A percentile compares a stretch with the other conserved stretches of the same genome.
Evolutionary conservation across 1,140 invertebrate species (phyloP).

Genomic region (Akabosia matsudoensis): DNA sequence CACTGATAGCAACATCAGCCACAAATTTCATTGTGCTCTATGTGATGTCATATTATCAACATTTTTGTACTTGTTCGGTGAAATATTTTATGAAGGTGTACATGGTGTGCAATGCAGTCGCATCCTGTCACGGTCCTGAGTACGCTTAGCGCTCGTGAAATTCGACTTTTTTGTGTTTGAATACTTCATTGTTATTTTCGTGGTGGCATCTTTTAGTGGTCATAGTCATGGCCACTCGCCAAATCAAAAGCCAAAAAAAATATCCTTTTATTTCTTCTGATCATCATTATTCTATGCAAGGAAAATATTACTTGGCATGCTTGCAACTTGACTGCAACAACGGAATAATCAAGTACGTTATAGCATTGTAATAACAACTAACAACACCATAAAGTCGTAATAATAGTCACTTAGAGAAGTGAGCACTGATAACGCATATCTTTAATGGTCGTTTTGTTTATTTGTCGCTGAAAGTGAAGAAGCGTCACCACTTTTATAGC

Average conservation of each 20-base stretch:
- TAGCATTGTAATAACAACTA: not conserved
- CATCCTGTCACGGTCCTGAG: too few species aligned
- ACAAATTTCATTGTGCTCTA: too few species aligned
- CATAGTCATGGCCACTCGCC: slow-evolving; percentile 5
- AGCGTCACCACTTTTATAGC: not conserved
- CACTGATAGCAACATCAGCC: too few species aligned
- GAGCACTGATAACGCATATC: not conserved
- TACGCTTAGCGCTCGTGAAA: too few species aligned
- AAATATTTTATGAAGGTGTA: too few species aligned
- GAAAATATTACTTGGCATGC: not conserved
- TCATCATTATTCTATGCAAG: not conserved
- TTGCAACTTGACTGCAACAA: not conserved
- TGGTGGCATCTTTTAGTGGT: slow-evolving; percentile 6
- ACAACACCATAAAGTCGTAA: not conserved
- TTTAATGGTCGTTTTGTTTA: not conserved
- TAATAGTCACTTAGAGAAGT: not conserved
- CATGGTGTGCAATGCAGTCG: too few species aligned
- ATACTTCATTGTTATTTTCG: not conserved
- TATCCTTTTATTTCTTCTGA: not conserved
- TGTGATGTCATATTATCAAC: too few species aligned
- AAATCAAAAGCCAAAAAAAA: slow-evolving; percentile 4
- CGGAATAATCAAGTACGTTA: not conserved
- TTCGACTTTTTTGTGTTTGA: not conserved
- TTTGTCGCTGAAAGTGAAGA: not conserved
- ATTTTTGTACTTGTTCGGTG: too few species aligned